Evolutionary conservation across 2,113 vertebrate species (phyloP).

Genomic region (Tragelaphus scriptus): DNA sequence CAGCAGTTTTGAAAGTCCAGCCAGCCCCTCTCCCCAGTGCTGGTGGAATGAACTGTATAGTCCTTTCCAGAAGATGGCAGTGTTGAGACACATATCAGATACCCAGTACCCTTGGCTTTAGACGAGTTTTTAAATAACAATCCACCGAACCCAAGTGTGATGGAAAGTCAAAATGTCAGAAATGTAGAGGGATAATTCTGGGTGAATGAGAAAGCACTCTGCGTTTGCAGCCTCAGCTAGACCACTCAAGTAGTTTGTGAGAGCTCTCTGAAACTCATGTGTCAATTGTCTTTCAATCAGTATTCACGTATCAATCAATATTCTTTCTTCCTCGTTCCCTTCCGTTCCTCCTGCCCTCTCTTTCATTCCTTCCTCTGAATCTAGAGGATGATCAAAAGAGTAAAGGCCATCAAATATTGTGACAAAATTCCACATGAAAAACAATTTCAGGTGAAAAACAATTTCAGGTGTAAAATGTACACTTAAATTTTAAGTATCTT

Average conservation of each 20-base stretch:
- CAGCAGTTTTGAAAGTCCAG: not conserved
- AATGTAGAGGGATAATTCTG: not conserved
- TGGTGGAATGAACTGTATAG: not conserved
- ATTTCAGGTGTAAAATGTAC: not conserved
- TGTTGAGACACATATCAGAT: conserved; percentile 62
- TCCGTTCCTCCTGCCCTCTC: too few relatives aligned
- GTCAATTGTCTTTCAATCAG: too few relatives aligned
- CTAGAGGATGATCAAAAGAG: too few relatives aligned
- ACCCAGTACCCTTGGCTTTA: not conserved
- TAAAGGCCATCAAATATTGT: too few relatives aligned
- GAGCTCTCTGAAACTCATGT: too few relatives aligned
- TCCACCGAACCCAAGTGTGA: not conserved
- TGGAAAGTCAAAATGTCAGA: conserved; percentile 18
- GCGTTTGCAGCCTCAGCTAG: not conserved
- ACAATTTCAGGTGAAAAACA: not conserved
- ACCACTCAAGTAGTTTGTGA: too few relatives aligned
- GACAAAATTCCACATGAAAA: too few relatives aligned
- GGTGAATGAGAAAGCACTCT: not conserved
- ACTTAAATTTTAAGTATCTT: not conserved
- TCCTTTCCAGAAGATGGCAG: conserved; percentile 79
- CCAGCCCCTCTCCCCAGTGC: not conserved
- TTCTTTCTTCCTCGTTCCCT: too few relatives aligned
- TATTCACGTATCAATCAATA: too few relatives aligned
- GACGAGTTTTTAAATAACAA: not conserved
- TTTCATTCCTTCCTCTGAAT: too few relatives aligned